These are phyloP conservation scores for Natrix natrix DNA, from an alignment of 2,797 vertebrate genomes.

Conservation along the genomic window DNA sequence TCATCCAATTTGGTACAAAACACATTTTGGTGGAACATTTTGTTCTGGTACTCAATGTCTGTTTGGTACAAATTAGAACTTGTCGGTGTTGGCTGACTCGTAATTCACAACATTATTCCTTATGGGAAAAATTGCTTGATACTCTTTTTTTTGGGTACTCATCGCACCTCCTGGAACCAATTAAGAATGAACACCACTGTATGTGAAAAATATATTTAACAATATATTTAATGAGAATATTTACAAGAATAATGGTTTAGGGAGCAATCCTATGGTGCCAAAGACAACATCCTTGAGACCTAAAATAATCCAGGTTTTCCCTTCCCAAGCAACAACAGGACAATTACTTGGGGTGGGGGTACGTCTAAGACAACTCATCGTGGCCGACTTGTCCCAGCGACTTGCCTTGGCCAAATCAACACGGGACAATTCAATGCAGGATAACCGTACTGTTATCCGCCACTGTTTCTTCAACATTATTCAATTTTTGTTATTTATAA, in stretches of 20 bases:
- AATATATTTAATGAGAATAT: neutral
- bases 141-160: neutral
- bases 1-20: neutral
- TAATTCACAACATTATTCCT: neutral
- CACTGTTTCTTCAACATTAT: neutral
- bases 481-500: neutral
- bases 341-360: neutral
- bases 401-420: neutral
- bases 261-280: neutral
- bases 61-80: neutral
- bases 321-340: neutral
- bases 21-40: neutral
- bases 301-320: neutral
- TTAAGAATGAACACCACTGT: neutral
- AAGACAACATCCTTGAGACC: neutral
- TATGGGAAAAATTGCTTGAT: neutral
- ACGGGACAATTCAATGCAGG: neutral
- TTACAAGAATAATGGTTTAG: neutral
- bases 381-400: neutral
- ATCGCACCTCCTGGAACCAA: neutral
- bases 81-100: neutral
- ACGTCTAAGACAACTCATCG: neutral
- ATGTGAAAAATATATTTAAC: neutral
- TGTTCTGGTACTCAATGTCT: neutral
- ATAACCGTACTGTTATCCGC: neutral